Conservation (phyloP, 2,113 vertebrate species). For the Syrrhaptes paradoxus region DNA sequence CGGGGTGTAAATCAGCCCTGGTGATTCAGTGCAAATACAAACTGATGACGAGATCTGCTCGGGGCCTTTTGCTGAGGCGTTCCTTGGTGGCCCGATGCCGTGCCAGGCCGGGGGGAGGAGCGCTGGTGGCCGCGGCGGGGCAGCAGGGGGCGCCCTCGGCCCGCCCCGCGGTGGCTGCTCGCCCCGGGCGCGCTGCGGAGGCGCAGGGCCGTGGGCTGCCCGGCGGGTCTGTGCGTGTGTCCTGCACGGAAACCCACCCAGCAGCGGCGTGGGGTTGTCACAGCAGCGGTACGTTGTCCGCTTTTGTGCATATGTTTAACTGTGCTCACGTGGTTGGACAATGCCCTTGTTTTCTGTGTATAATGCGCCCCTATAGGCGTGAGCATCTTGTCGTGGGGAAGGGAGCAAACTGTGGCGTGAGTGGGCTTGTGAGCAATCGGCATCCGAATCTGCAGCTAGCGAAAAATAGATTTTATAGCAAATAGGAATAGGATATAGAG, state of each 20-base stretch:
- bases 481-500: neutral
- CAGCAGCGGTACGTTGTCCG: slow-evolving; percentile 79
- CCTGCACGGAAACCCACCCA: slow-evolving; percentile 73
- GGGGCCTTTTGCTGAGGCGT: too few relatives aligned
- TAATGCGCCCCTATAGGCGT: slow-evolving; percentile 74
- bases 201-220: slow-evolving; percentile 34
- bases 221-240: slow-evolving; percentile 49
- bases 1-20: too few relatives aligned
- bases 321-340: slow-evolving; percentile 66
- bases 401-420: slow-evolving; percentile 54
- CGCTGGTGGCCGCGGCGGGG: rapidly evolving
- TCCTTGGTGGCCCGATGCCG: too few relatives aligned
- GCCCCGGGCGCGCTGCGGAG: too few relatives aligned
- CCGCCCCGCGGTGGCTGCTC: neutral
- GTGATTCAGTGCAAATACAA: rapidly evolving
- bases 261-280: slow-evolving; percentile 73
- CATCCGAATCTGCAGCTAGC: neutral
- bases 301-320: slow-evolving; percentile 66
- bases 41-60: rapidly evolving
- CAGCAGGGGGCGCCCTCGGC: neutral
- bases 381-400: slow-evolving; percentile 28
- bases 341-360: slow-evolving; percentile 73
- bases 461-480: neutral
- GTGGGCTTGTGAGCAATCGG: slow-evolving; percentile 70
- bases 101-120: neutral